These are phyloP conservation scores for Dermatophagoides farinae DNA, from an alignment of 1,140 invertebrate genomes.

Conservation along the genomic window DNA sequence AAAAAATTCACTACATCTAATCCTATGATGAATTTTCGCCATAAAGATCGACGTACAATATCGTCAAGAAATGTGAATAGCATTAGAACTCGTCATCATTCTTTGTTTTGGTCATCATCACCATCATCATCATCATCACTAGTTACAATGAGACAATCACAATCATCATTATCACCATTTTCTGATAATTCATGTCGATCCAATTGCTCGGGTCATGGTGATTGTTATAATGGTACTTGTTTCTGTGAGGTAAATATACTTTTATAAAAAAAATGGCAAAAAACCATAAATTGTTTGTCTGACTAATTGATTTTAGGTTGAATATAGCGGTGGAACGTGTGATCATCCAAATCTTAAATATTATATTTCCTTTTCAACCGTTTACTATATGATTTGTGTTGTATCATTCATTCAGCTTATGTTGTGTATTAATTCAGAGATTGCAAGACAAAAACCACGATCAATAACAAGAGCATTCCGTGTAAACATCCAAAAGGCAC, in stretches of 20 bases:
- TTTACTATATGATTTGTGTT: slow-evolving; percentile 63
- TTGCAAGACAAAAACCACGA: slow-evolving; percentile 55
- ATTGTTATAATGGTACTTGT: slow-evolving; percentile 72
- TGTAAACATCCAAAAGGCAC: slow-evolving; percentile 70
- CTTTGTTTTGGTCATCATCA: no score
- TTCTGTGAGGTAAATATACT: slow-evolving; percentile 54
- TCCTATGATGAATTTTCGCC: no score
- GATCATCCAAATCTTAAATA: slow-evolving; percentile 40
- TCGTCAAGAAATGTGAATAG: no score
- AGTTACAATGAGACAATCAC: no score
- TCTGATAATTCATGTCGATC: slow-evolving; percentile 26
- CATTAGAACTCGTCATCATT: no score
- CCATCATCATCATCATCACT: no score
- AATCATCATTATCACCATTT: no score
- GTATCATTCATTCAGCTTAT: slow-evolving; percentile 59
- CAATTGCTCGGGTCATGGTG: slow-evolving; percentile 67
- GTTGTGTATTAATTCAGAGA: slow-evolving; percentile 36
- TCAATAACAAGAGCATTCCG: slow-evolving; percentile 54
- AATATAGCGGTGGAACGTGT: slow-evolving; percentile 42
- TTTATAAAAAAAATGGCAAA: background rate
- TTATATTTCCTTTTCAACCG: slow-evolving; percentile 46
- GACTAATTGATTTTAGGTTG: slow-evolving; percentile 31
- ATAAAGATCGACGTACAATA: no score
- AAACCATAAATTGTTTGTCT: background rate
- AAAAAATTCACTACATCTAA: no score